These are phyloP conservation scores for Apodemia mormo DNA, from an alignment of 2,888 invertebrate genomes.

Conservation along the genomic window DNA sequence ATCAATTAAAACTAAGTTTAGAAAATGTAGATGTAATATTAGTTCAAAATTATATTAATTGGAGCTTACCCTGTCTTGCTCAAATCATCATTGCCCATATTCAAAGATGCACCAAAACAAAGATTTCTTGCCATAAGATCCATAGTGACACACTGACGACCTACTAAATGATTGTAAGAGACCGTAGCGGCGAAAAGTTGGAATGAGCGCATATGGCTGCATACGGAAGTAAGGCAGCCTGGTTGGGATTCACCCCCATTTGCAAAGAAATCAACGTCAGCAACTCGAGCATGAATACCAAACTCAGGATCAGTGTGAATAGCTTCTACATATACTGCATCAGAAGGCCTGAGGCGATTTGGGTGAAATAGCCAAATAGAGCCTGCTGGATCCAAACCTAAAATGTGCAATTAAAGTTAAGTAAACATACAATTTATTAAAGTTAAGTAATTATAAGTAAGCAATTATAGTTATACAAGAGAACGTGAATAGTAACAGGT, in stretches of 20 bases:
- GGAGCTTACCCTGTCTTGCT: slow-evolving; percentile 50
- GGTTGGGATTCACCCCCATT: slow-evolving; percentile 71
- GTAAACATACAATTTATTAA: too few species aligned
- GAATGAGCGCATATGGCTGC: slow-evolving; percentile 56
- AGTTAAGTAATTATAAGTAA: too few species aligned
- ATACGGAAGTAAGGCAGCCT: slow-evolving; percentile 49
- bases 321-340: slow-evolving; percentile 60
- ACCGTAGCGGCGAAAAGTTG: slow-evolving; percentile 51
- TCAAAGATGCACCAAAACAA: slow-evolving; percentile 45
- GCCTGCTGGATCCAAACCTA: slow-evolving; percentile 63
- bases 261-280: slow-evolving; percentile 81
- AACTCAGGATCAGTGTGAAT: slow-evolving; percentile 61
- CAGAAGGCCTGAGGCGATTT: slow-evolving; percentile 48
- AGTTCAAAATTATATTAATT: background rate
- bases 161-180: slow-evolving; percentile 49
- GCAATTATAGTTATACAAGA: too few species aligned
- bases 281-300: slow-evolving; percentile 48
- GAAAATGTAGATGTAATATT: too few species aligned
- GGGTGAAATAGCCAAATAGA: slow-evolving; percentile 53
- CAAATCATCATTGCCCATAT: slow-evolving; percentile 53
- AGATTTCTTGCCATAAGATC: slow-evolving; percentile 44
- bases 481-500: too few species aligned
- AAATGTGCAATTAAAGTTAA: slow-evolving; percentile 10
- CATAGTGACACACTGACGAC: slow-evolving; percentile 42
- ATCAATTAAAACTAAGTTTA: too few species aligned